Base-by-base conservation (phyloP, 1,140 invertebrate species). In the Belonocnema kinseyi region DNA sequence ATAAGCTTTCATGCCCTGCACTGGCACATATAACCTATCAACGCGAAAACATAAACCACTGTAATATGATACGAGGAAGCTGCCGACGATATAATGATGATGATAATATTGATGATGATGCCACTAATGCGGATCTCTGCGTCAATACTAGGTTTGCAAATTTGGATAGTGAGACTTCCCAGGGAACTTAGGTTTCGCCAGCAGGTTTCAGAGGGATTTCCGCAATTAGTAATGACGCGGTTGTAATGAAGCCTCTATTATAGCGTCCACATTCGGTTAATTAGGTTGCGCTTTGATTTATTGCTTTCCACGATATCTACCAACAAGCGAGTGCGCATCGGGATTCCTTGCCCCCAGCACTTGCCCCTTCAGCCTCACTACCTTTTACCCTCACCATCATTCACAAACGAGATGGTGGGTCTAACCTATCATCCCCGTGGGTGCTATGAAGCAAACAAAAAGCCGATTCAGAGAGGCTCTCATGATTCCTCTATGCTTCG, bases 271-370 rank as follows among this genome's bases (percentile, higher is more conserved):
- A 78, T 80, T 78, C 76, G 78, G 81, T 86, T 88, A 87, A 88
- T 88, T 87, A 87, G 85, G 81, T 83, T 83, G 80, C 81, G 17
- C 82, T 78, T 82, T 86, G 86, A 88, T 88, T 87, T 87, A 88
- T 88, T 80, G 50, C 81, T 77, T 81, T 85, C 50, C 73, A 73
- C 75, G 77, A 80, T 73, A 74, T 74, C 72, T 61, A 52, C 53
- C 61, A 66, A 40, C 61, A 40, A 66, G 61, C 61, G 40, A 66
- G 26, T 66, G 61, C 26, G 61, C 26, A 66, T 66, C 61, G 40
- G 61, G 40, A 66, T 66, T 21, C 61, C 12, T 66, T 66, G 61
- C 61, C 61, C 33, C 61, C 40, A 33, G 61, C 61, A 8, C 61
- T 21, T 14, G 2, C 61, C 16, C 14, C 61, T n/a, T 33, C 61